These are phyloP conservation scores for Diuraphis noxia DNA, from an alignment of 1,140 invertebrate genomes.

Conservation along the genomic window DNA sequence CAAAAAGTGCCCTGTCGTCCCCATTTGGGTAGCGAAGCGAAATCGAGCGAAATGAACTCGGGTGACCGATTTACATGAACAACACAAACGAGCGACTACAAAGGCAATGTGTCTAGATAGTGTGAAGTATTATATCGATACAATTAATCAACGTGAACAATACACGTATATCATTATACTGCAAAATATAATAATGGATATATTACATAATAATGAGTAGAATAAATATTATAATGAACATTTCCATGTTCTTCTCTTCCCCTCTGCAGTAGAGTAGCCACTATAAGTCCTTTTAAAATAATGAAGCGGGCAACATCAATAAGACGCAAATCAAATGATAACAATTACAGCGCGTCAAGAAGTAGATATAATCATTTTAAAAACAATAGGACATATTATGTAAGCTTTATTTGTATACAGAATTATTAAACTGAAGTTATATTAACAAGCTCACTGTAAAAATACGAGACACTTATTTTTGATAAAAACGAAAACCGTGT, in stretches of 20 bases:
- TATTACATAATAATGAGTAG: not conserved
- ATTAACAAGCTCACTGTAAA: not conserved
- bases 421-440: not conserved
- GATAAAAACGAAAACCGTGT: not conserved
- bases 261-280: not conserved
- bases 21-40: not conserved
- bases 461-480: not conserved
- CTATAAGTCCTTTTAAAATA: not conserved
- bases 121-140: not conserved
- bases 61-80: not conserved
- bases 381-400: not conserved
- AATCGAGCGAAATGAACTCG: conserved; percentile 15
- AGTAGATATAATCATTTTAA: not conserved
- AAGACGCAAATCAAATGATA: too few species aligned
- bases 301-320: not conserved
- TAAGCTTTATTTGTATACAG: not conserved
- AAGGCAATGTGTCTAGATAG: not conserved
- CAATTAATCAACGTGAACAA: not conserved
- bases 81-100: not conserved
- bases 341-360: not conserved
- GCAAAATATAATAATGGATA: not conserved
- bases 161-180: not conserved
- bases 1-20: not conserved
- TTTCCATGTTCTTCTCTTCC: not conserved
- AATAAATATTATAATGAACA: not conserved